A percentile compares a stretch with the other conserved stretches of the same genome.
These are phyloP conservation scores for Clunio marinus DNA, from an alignment of 2,888 invertebrate genomes.

Conservation along the genomic window DNA sequence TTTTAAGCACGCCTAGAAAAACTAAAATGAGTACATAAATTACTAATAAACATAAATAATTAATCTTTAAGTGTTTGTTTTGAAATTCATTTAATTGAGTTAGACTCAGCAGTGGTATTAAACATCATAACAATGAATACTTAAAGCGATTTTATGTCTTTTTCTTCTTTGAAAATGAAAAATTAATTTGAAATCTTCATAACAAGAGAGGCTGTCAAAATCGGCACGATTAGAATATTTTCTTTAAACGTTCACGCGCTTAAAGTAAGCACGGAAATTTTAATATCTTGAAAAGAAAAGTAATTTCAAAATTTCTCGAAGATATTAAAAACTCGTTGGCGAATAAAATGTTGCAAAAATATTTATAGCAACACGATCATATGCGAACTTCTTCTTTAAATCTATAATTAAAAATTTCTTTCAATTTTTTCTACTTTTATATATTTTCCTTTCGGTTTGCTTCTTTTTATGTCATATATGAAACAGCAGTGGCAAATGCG, in stretches of 20 bases:
- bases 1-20: too few species aligned
- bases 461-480: background rate
- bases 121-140: background rate
- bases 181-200: too few species aligned
- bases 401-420: slow-evolving; percentile 1
- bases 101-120: too few species aligned
- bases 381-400: background rate
- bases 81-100: background rate
- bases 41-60: too few species aligned
- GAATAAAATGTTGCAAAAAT: too few species aligned
- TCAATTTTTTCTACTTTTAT: background rate
- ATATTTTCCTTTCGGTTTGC: too few species aligned
- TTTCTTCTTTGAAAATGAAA: too few species aligned
- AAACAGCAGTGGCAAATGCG: background rate
- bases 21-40: too few species aligned
- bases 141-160: background rate
- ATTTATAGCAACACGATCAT: background rate
- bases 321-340: background rate
- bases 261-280: too few species aligned
- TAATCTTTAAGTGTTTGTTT: background rate
- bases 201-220: too few species aligned
- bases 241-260: background rate
- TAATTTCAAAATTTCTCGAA: background rate
- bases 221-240: background rate
- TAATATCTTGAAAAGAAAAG: too few species aligned